Evolutionary conservation across 2,888 invertebrate species (phyloP), one percentile per base, ranked within the genome.

Genomic region (Eudasyphora cyanicolor): DNA sequence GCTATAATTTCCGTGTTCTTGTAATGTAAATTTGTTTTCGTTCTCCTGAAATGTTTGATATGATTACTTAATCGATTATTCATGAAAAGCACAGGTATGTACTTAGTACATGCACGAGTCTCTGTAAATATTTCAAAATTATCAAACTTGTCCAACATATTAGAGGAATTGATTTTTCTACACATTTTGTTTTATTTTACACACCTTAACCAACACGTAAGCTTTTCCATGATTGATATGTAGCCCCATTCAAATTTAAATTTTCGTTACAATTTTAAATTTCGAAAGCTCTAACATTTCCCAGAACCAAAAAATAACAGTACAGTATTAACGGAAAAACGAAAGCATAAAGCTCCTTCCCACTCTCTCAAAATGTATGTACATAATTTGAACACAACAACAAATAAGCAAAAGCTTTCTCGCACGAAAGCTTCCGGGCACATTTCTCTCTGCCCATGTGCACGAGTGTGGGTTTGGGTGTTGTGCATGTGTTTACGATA

Each of bases 261-360:
- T 45, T 12, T 45, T 67, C 78, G 84, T 81, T 84, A 79, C n/a
- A 54, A 27, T 54, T 67, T 45, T 12, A 32, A 73, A 29, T 6
- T n/a, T 29, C 2, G 0, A 54, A 32, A 76, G 81, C 77, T 83
- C 80, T 42, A 12, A 21, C 27, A 21, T 17, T 17, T 7, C 19
- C 54, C 12, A 0, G 32, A 19, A 2, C 7, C 14, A 19, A 14
- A 60, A 42, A 64, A 76, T 84, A 81, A 84, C 84, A 67, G 81
- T 79, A 73, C 17, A 79, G n/a, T 64, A 60, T 42, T 10, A 35
- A 45, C 32, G 12, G 19, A 51, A 19, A 1, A 10, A 10, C n/a
- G n/a, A 10, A 35, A 67, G 24, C 42, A 42, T n/a, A 67, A 67
- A 67, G 67, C 67, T 67, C 6, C 32, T 64, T 64, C 35, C 17